Percentiles rank a stretch among this genome's conserved stretches.
Evolutionary conservation across 2,797 vertebrate species (phyloP).

Genomic region (Lemur catta): DNA sequence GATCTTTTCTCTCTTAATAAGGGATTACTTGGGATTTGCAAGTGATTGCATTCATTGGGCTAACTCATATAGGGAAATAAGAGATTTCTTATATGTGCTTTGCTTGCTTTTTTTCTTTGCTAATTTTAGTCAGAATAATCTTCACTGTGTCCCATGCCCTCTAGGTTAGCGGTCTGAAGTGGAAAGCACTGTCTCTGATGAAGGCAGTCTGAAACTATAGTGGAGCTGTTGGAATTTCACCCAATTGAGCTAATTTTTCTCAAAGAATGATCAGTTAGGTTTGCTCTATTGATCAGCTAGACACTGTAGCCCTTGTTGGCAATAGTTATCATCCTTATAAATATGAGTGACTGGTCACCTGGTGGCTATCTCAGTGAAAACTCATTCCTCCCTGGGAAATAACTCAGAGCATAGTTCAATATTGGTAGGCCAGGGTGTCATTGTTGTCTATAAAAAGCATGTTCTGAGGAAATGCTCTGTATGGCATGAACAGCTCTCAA

Average conservation of each 20-base stretch:
- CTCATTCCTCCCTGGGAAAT: neutral
- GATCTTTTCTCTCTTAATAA: conserved; percentile 11
- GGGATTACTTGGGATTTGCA: conserved; percentile 17
- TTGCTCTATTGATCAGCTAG: neutral
- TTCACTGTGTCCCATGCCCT: neutral
- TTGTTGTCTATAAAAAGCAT: neutral
- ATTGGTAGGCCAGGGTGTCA: neutral
- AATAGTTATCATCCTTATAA: conserved; percentile 17
- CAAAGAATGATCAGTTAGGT: conserved; percentile 16
- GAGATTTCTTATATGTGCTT: neutral
- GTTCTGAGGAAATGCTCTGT: neutral
- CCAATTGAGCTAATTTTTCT: neutral
- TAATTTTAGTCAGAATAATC: neutral
- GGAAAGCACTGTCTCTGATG: neutral
- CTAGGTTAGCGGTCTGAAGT: neutral
- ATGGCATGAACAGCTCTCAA: neutral
- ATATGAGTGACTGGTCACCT: neutral
- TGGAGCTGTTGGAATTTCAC: conserved; percentile 18
- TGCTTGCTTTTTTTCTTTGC: neutral
- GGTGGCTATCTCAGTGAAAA: neutral
- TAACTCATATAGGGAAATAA: neutral
- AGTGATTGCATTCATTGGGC: conserved; percentile 17
- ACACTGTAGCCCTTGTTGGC: neutral
- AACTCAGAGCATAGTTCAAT: neutral
- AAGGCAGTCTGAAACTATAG: neutral